Base-by-base conservation (phyloP, 2,797 vertebrate genomes). In the Diglossa cyanea region DNA sequence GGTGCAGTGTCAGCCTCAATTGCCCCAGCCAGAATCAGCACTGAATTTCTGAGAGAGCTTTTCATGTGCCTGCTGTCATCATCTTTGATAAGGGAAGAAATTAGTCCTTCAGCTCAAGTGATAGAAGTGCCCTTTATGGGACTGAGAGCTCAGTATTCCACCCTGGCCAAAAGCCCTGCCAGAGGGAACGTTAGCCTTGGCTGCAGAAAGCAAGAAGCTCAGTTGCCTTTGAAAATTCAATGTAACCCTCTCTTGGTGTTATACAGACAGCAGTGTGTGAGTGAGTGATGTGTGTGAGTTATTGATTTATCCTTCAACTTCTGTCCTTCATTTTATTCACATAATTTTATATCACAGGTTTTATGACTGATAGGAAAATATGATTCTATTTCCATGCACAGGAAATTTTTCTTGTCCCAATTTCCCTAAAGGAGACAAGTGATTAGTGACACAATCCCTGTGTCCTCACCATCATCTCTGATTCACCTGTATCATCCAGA, bases 241-340 rank as follows among this genome's bases (percentile, higher is more conserved):
- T 76, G 76, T 61, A 80, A 77, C 8, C 16, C 18, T 70, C 21
- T 75, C 68, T 76, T 74, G 44, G 66, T 68, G 16, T 61, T 72
- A 44, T 7, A 39, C 3, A 55, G 65, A 47, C 63, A 78, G 73
- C 37, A 79, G 28, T 20, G 51, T 81, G 35, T 42, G 70, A 50
- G 35, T 73, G 42, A 63, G 13, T 42, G 60, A 77, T 26, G 15
- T 58, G 6, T 7, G 3, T 65, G 83, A 95, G 17, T 95, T 92
- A 95, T 57, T 82, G 74, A 95, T 93, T 96, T 91, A 92, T 86
- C 90, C 83, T 95, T 94, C 80, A 55, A n/a, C 45, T 87, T 90
- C 77, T 92, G 88, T 77, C 92, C 86, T 96, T 93, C 45, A 26
- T 88, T 95, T 94, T 94, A 86, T 94, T 88, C 87, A 93, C 53